Percentiles rank a stretch among this genome's conserved stretches.
Evolutionary conservation across 2,113 vertebrate genomes (phyloP).

Genomic region (Aix galericulata): DNA sequence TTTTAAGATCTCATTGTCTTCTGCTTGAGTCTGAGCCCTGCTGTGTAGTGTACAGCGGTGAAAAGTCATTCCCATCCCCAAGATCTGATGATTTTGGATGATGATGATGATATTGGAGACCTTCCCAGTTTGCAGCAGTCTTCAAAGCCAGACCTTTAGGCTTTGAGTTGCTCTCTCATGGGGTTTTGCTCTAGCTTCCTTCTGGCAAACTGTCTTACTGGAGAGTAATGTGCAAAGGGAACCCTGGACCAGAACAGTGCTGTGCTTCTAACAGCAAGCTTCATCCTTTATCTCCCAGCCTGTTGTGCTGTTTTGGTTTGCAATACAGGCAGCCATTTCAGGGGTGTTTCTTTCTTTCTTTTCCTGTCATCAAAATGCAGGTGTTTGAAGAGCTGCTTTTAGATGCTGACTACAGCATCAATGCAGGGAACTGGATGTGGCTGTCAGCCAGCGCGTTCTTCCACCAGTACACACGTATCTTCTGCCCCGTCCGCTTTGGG

Average conservation of each 20-base stretch:
- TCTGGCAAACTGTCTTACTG: not conserved
- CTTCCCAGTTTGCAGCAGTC: not conserved
- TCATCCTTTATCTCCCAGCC: not conserved
- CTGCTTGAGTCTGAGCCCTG: accelerated
- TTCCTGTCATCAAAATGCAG: not conserved
- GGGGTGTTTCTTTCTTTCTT: not conserved
- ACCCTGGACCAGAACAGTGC: not conserved
- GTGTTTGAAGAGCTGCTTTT: constrained; percentile 74
- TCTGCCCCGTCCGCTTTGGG: constrained; percentile 66
- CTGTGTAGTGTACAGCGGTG: not conserved
- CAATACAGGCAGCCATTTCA: not conserved
- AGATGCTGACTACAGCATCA: constrained; percentile 73
- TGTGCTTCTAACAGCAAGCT: not conserved
- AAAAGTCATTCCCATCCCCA: not conserved
- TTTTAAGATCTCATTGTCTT: not conserved
- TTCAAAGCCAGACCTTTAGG: not conserved
- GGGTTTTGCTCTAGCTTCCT: not conserved
- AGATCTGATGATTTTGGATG: not conserved
- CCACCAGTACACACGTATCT: constrained; percentile 66
- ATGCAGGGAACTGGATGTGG: constrained; percentile 75
- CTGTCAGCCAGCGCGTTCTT: constrained; percentile 73
- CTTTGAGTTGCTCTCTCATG: not conserved
- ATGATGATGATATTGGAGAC: not conserved
- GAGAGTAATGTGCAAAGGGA: not conserved
- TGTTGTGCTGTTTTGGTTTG: not conserved